Base-by-base conservation (phyloP, 92 coral and sea anemone species). In the Porites cylindrica region DNA sequence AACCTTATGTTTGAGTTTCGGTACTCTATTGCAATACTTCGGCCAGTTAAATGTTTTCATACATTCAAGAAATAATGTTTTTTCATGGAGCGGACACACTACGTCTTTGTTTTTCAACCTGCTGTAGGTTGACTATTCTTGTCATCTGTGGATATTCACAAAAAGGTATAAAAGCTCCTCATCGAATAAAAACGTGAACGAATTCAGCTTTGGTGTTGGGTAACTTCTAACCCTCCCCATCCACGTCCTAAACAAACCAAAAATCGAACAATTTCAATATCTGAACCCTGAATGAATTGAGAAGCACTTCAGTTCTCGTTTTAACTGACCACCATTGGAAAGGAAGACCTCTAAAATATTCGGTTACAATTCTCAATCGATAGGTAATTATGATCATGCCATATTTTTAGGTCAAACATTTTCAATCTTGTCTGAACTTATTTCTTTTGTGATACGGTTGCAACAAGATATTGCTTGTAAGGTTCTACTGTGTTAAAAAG, bases 1-100 rank as follows among this genome's bases (percentile, higher is more conserved):
- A 17, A 80, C 52, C 51, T 20, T 8, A 12, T 50, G 61, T 80
- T 67, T 66, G 75, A 7, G 53, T 67, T 63, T 63, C 70, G 63
- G 60, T n/a, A 63, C 65, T 52, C 51, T 43, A n/a, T 8, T 11
- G 84, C 75, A 80, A 66, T 52, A 19, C 62, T 11, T 67, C 21
- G 26, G 12, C 24, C 24, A 11, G 10, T 51, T 66, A 51, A 47
- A 11, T 51, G 23, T 23, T 50, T 1, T 52, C n/a, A 51, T 51
- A 7, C 8, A 10, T 10, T 6, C 51, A 43, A 32, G 13, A 4
- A 70, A 29, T 10, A 70, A 56, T 56, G 4, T 56, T 56, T 56
- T 56, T 56, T 10, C 11, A 56, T 10, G 61, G 11, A 12, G 61
- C 47, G 16, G 8, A 56, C 61, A 10, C 61, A 14, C 13, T 56